Percentiles rank a stretch among this genome's conserved stretches.
Evolutionary conservation across 2,113 vertebrate species (phyloP).

Genomic region (Microcebus murinus): DNA sequence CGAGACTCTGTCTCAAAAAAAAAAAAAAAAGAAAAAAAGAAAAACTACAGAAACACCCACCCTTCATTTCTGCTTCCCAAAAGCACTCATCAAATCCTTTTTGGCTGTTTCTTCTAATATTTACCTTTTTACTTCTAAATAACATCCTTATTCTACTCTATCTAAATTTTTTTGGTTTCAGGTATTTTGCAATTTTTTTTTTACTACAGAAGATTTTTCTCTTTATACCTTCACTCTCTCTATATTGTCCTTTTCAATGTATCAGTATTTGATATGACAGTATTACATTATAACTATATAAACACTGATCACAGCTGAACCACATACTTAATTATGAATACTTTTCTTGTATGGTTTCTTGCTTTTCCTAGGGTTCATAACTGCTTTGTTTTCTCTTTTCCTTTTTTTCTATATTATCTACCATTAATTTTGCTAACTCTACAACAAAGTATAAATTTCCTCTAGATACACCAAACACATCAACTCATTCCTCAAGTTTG

Average conservation of each 20-base stretch:
- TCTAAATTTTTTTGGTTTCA: neutral
- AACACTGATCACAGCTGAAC: neutral
- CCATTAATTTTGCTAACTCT: constrained; percentile 9
- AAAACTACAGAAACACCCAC: neutral
- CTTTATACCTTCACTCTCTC: neutral
- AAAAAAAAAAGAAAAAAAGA: too few species aligned
- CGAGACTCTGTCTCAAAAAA: too few species aligned
- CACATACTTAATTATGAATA: neutral
- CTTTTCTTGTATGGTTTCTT: neutral
- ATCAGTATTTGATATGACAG: neutral
- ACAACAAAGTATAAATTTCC: neutral
- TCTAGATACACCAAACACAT: neutral
- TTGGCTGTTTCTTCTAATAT: neutral
- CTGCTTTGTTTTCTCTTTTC: neutral
- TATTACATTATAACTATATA: neutral
- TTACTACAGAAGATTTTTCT: neutral
- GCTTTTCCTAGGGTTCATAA: neutral
- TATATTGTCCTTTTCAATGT: neutral
- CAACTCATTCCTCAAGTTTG: neutral
- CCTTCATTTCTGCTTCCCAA: neutral
- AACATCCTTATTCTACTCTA: neutral
- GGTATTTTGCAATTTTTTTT: neutral
- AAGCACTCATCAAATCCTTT: constrained; percentile 6
- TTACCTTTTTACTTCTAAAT: neutral
- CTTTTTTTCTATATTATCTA: neutral